These are phyloP conservation scores for Lacerta bilineata DNA, from an alignment of 2,797 vertebrate species.

Conservation along the genomic window DNA sequence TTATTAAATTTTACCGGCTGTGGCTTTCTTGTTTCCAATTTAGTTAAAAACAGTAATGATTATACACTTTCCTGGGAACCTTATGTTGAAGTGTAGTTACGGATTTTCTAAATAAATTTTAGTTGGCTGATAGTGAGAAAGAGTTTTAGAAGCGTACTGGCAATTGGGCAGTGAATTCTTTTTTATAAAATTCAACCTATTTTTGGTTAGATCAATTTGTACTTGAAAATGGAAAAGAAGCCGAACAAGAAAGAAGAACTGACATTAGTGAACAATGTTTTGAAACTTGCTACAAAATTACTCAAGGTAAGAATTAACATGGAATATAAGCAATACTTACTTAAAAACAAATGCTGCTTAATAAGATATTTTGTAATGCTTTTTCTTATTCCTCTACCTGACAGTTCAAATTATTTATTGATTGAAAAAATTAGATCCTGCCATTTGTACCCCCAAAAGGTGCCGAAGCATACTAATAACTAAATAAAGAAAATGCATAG, in stretches of 20 bases:
- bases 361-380: not conserved
- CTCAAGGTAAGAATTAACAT: slow-evolving; percentile 87
- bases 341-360: not conserved
- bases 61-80: not conserved
- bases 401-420: not conserved
- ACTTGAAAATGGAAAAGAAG: slow-evolving; percentile 99
- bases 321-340: fast-evolving
- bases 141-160: not conserved
- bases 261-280: slow-evolving; percentile 97
- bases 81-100: not conserved
- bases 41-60: not conserved
- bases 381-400: no score
- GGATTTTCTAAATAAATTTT: not conserved
- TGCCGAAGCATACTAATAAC: not conserved
- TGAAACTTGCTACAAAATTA: slow-evolving; percentile 97
- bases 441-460: not conserved
- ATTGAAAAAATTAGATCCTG: not conserved
- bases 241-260: slow-evolving; percentile 99
- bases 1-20: not conserved
- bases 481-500: not conserved
- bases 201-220: slow-evolving; percentile 92
- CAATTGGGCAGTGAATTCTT: slow-evolving; percentile 30
- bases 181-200: slow-evolving; percentile 21
- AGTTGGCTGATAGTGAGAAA: not conserved
- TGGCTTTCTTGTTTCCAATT: not conserved